These are phyloP conservation scores for Steinernema hermaphroditum DNA, from an alignment of 2,888 invertebrate genomes.

Conservation along the genomic window DNA sequence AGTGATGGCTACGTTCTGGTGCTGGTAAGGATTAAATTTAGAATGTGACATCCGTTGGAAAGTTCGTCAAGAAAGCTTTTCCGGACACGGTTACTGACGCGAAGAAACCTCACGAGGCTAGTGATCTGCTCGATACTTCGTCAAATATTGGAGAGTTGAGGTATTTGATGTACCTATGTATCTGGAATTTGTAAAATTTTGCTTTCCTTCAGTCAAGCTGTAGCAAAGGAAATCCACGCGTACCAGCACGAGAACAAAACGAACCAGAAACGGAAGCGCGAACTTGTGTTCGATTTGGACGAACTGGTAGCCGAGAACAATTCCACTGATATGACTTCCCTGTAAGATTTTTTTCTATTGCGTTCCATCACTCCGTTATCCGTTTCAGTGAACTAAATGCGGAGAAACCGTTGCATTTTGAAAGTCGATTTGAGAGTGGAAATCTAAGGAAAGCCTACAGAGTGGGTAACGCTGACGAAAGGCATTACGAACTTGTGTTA, in stretches of 20 bases:
- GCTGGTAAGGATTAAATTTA: neutral
- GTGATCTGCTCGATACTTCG: constrained; percentile 5
- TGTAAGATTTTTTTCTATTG: too few relatives aligned
- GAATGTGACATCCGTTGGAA: constrained; percentile 42
- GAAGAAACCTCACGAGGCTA: constrained; percentile 40
- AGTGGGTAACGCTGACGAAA: constrained; percentile 69
- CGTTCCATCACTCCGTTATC: too few relatives aligned
- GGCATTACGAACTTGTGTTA: constrained; percentile 81
- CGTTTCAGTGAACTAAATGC: too few relatives aligned
- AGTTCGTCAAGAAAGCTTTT: constrained; percentile 56
- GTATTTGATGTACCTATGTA: too few relatives aligned
- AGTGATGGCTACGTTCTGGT: neutral
- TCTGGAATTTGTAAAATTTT: neutral
- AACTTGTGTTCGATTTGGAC: constrained; percentile 74
- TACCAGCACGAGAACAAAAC: neutral
- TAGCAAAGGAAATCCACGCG: neutral
- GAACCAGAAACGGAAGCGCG: neutral
- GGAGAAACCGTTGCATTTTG: constrained; percentile 73
- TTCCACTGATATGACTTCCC: neutral
- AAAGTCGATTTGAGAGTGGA: constrained; percentile 84
- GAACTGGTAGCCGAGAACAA: constrained; percentile 65
- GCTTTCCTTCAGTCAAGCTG: neutral
- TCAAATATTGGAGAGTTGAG: neutral
- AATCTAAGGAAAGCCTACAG: constrained; percentile 81
- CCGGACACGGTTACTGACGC: constrained; percentile 46